phyloP scores from a whole-genome alignment of 2,797 vertebrate species.

The Miichthys miiuy region DNA sequence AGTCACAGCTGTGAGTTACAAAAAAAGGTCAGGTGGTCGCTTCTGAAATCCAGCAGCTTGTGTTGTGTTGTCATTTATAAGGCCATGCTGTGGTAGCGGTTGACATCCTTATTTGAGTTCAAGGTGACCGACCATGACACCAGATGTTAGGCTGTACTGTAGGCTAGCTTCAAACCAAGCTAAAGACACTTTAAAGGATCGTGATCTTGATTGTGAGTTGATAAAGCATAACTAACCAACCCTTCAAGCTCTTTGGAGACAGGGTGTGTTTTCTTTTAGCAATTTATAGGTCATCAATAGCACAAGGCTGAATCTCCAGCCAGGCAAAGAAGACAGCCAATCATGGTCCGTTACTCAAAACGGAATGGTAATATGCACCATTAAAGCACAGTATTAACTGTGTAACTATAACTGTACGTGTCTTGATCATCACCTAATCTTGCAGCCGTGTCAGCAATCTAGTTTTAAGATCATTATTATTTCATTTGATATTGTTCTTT shows the following conservation, averaged over 20 bases:
- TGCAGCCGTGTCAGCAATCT: not conserved
- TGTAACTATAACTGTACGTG: not conserved
- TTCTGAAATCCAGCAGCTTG: not conserved
- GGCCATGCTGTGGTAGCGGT: not conserved
- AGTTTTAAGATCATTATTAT: conserved; percentile 3
- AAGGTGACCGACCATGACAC: not conserved
- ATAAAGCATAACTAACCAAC: not conserved
- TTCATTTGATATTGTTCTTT: conserved; percentile 1
- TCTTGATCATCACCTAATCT: conserved; percentile 5
- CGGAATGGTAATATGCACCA: not conserved
- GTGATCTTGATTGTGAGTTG: not conserved
- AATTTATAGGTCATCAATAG: not conserved
- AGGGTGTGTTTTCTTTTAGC: not conserved
- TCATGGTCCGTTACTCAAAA: not conserved
- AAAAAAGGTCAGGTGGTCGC: too few relatives aligned
- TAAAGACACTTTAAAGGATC: not conserved
- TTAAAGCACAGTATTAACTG: not conserved
- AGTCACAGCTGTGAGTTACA: not conserved
- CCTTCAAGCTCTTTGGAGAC: not conserved
- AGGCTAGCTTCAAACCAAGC: not conserved
- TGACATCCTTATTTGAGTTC: not conserved
- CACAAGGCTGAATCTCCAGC: not conserved
- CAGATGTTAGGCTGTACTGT: not conserved
- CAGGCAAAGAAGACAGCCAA: not conserved
- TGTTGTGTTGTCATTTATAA: not conserved